Conservation (phyloP, 1,140 invertebrate species). For the Brachionus rubens region DNA sequence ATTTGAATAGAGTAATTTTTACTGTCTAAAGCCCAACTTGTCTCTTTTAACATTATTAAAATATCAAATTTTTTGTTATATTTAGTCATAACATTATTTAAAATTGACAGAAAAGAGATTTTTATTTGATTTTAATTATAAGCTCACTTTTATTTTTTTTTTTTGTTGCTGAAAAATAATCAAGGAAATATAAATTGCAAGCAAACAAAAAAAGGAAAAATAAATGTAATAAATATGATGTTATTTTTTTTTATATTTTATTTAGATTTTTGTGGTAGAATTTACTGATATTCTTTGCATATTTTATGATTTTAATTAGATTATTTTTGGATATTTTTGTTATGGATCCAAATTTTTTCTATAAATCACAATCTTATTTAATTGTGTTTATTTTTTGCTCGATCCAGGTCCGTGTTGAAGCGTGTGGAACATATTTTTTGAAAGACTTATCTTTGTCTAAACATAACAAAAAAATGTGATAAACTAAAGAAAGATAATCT, state of each 20-base stretch:
- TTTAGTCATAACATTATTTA: too few species aligned
- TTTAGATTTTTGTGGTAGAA: slow-evolving; percentile 23
- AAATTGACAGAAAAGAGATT: too few species aligned
- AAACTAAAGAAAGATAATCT: too few species aligned
- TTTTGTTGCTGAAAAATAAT: neutral
- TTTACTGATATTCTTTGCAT: slow-evolving; percentile 15
- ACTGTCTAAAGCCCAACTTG: too few species aligned
- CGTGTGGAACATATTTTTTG: slow-evolving; percentile 2
- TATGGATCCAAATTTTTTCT: too few species aligned
- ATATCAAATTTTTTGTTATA: too few species aligned
- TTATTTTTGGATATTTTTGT: slow-evolving; percentile 20
- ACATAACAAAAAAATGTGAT: too few species aligned
- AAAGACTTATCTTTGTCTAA: too few species aligned
- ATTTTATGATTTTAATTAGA: slow-evolving; percentile 18
- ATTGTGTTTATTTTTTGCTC: neutral
- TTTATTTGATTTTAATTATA: neutral
- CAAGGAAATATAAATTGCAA: slow-evolving; percentile 21
- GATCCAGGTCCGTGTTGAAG: neutral
- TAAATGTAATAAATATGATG: slow-evolving; percentile 31
- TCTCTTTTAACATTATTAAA: too few species aligned
- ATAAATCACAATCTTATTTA: neutral
- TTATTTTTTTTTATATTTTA: slow-evolving; percentile 1
- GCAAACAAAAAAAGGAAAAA: neutral
- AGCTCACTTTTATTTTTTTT: neutral
- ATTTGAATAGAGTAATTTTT: too few species aligned